A percentile compares a stretch with the other conserved stretches of the same genome.
These are phyloP conservation scores for Oeneis ivallda DNA, from an alignment of 2,888 invertebrate species.

Conservation along the genomic window DNA sequence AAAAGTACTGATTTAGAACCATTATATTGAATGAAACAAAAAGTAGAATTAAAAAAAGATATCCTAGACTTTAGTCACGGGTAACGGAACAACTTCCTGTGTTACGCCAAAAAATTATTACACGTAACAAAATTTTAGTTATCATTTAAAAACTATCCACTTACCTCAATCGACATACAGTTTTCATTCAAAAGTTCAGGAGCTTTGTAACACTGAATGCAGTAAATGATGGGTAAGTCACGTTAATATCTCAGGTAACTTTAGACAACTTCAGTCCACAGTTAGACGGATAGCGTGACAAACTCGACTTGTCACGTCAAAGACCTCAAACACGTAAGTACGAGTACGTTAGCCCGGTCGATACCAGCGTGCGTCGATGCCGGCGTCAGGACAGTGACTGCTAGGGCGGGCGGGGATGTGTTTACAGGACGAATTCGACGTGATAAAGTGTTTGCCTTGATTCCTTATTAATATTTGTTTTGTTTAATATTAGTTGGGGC, in stretches of 20 bases:
- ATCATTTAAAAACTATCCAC: background rate
- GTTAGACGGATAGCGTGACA: slow-evolving; percentile 28
- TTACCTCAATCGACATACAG: background rate
- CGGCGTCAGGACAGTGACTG: slow-evolving; percentile 57
- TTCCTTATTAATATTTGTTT: slow-evolving; percentile 22
- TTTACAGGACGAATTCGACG: slow-evolving; percentile 40
- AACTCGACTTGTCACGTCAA: slow-evolving; percentile 40
- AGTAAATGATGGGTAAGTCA: background rate
- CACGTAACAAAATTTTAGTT: background rate
- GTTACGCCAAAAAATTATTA: slow-evolving; percentile 37
- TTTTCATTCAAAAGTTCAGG: background rate
- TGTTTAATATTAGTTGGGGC: slow-evolving; percentile 13
- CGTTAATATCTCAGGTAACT: slow-evolving; percentile 2
- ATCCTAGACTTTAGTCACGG: slow-evolving; percentile 11
- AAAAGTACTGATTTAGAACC: background rate
- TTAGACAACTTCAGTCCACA: slow-evolving; percentile 9
- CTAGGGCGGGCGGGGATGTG: slow-evolving; percentile 57
- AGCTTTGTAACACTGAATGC: background rate
- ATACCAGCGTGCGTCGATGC: slow-evolving; percentile 59
- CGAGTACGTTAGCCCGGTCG: slow-evolving; percentile 53
- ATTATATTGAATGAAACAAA: background rate
- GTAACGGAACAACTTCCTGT: slow-evolving; percentile 34
- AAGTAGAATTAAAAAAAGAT: background rate
- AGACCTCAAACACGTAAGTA: slow-evolving; percentile 48
- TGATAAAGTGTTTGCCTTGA: slow-evolving; percentile 29